Evolutionary conservation across 64 coral and sea anemone genomes (phyloP).

Genomic region (Stichodactyla mertensii): DNA sequence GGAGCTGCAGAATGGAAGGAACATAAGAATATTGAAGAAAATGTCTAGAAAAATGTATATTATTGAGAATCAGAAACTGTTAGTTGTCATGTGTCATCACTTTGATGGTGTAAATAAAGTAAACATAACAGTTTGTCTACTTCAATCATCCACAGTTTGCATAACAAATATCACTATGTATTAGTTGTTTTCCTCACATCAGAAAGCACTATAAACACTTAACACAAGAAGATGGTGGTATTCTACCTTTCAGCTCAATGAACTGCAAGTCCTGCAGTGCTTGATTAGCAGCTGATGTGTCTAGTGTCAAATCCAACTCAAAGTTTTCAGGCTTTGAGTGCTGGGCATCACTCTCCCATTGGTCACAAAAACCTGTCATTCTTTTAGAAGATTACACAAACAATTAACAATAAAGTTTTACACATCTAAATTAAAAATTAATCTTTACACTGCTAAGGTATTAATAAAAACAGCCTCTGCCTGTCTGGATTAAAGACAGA

Average conservation of each 20-base stretch:
- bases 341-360: conserved; percentile 57
- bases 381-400: conserved; percentile 18
- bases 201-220: too few species aligned
- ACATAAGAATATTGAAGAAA: not conserved
- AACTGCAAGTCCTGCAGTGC: conserved; percentile 87
- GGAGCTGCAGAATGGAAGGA: conserved; percentile 48
- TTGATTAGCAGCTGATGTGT: conserved; percentile 53
- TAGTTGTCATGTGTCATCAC: too few species aligned
- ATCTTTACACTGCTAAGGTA: too few species aligned
- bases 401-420: not conserved
- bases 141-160: too few species aligned
- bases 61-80: not conserved
- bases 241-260: conserved; percentile 82
- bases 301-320: conserved; percentile 84
- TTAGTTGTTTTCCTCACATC: too few species aligned
- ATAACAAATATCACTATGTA: too few species aligned
- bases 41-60: not conserved
- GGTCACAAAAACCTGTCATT: conserved; percentile 39
- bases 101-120: too few species aligned
- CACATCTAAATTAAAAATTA: too few species aligned
- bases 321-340: conserved; percentile 33
- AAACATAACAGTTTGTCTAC: too few species aligned
- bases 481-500: too few species aligned
- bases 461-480: too few species aligned
- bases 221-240: too few species aligned